phyloP scores from a whole-genome alignment of 2,113 vertebrate genomes.

The Leptodactylus fuscus region DNA sequence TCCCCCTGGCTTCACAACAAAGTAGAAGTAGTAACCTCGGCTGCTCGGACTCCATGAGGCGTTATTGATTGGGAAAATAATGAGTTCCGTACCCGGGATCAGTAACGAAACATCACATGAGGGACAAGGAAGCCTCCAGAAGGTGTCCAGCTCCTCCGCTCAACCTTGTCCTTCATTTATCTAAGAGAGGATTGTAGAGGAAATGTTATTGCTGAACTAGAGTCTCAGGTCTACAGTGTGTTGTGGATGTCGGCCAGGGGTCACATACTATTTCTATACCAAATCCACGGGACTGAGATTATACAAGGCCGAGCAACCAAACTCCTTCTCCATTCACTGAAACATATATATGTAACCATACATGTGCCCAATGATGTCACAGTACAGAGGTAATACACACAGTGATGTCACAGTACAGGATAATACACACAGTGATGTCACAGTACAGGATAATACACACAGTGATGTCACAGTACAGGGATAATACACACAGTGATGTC shows the following conservation, averaged over 20 bases:
- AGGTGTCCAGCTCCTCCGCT: not conserved
- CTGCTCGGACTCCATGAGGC: not conserved
- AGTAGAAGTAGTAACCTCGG: not conserved
- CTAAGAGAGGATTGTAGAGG: not conserved
- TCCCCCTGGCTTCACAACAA: constrained; percentile 4
- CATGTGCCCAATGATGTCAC: too few species aligned
- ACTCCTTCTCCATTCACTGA: too few species aligned
- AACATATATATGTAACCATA: too few species aligned
- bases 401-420: too few species aligned
- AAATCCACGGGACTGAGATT: too few species aligned
- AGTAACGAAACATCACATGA: not conserved
- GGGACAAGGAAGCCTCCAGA: not conserved
- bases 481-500: too few species aligned
- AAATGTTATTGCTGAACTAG: not conserved
- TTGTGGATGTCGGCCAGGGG: not conserved
- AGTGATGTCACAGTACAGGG: too few species aligned
- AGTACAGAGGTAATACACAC: too few species aligned
- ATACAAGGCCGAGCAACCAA: too few species aligned
- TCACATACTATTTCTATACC: not conserved
- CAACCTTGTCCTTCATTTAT: not conserved
- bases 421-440: too few species aligned
- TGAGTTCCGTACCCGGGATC: not conserved
- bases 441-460: too few species aligned
- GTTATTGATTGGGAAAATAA: not conserved
- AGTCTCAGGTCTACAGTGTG: not conserved